phyloP scores from a whole-genome alignment of 2,888 invertebrate species.

The Flexamia atlantica region DNA sequence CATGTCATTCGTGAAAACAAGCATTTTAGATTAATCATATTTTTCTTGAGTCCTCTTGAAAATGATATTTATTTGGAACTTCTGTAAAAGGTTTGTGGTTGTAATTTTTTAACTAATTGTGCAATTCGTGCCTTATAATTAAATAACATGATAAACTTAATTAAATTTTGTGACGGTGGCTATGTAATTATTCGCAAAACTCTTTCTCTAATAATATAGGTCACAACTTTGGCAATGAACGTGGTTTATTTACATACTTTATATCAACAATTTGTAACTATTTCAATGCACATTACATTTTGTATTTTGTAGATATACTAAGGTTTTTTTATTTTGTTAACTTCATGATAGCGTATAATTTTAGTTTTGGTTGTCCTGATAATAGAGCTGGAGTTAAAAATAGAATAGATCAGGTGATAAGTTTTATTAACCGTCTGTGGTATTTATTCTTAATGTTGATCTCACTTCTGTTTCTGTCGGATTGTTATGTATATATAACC shows the following conservation, averaged over 20 bases:
- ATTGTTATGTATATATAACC: slow-evolving; percentile 26
- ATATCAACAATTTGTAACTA: background rate
- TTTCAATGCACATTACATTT: slow-evolving; percentile 9
- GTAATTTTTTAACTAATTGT: slow-evolving; percentile 35
- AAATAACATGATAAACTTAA: slow-evolving; percentile 1
- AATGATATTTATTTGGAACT: background rate
- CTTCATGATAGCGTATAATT: background rate
- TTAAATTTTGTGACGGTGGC: slow-evolving; percentile 5
- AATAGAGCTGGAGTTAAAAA: slow-evolving; percentile 11
- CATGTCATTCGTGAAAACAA: no score
- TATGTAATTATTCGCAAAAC: background rate
- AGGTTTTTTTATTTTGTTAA: slow-evolving; percentile 4
- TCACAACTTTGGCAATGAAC: slow-evolving; percentile 24
- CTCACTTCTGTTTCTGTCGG: background rate
- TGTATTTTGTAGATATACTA: background rate
- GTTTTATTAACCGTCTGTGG: background rate
- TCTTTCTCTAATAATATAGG: slow-evolving; percentile 9
- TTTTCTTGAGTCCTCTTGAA: no score
- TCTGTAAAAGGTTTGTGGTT: slow-evolving; percentile 29
- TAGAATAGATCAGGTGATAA: slow-evolving; percentile 17
- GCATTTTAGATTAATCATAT: no score
- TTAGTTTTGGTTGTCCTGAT: background rate
- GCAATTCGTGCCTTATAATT: slow-evolving; percentile 39
- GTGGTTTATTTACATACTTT: background rate
- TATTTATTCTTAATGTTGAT: background rate